Base-by-base conservation (phyloP, 2,888 invertebrate species). In the Embidobia sp. region DNA sequence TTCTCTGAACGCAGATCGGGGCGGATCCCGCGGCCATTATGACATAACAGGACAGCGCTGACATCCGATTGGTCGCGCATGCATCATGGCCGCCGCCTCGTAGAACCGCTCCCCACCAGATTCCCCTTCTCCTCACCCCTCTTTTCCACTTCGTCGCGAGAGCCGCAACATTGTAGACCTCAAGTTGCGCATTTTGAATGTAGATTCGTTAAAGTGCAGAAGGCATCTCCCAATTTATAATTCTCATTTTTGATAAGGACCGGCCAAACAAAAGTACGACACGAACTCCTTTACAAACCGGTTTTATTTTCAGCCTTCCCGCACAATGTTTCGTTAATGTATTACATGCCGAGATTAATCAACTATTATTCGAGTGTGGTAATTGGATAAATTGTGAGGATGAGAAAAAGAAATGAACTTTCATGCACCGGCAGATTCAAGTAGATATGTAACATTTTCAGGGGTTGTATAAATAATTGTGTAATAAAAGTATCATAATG, bases 1-100 rank as follows among this genome's bases (percentile, higher is more conserved):
- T 84, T 83, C 82, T 75, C 79, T 79, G 66, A 80, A 81, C 84
- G 84, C 84, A 83, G 83, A 82, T 81, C 78, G 81, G 87, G 89
- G 89, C 88, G 88, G 85, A 69, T 83, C 84, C 83, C 79, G 88
- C 89, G 83, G 89, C 89, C 89, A 89, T 89, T 86, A 89, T 84
- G 81, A 82, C 82, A 81, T 83, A 85, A 87, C 87, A 78, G 83
- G 77, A 40, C 53, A 75, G 81, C 31, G 74, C 61, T 22, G 18
- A 27, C 49, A 15, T 35, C 72, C 82, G 80, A 89, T 89, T 89
- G 87, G 89, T 66, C 66, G 70, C 27, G 8, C 55, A 46, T 19
- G 78, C 85, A 89, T 87, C 87, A 89, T 89, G 89, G 89, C 89
- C 70, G 88, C 84, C 84, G 84, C 69, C 77, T 81, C 64, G 78